Conservation (phyloP, 2,113 vertebrate species). For the Acrocephalus kingi region DNA sequence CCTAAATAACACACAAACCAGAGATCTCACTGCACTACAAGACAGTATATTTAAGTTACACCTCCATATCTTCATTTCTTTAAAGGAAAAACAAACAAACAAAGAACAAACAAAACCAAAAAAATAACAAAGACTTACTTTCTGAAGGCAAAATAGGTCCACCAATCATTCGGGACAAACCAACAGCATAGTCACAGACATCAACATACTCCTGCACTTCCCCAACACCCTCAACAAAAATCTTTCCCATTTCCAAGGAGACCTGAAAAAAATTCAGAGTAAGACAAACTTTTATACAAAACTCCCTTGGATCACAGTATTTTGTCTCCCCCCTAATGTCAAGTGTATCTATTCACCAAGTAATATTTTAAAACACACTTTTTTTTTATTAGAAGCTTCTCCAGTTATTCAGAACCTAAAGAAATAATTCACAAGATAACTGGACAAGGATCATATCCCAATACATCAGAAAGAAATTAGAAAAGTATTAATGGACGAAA, state of each 20-base stretch:
- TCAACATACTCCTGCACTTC: slow-evolving; percentile 98
- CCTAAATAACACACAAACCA: not conserved
- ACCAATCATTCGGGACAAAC: slow-evolving; percentile 94
- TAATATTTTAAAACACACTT: not conserved
- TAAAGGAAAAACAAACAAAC: not conserved
- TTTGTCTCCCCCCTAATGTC: not conserved
- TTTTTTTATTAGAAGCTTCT: not conserved
- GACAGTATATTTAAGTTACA: not conserved
- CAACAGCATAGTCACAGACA: slow-evolving; percentile 96
- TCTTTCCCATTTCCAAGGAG: slow-evolving; percentile 98
- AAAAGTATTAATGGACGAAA: not conserved
- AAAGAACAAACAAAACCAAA: not conserved
- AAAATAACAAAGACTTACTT: slow-evolving; percentile 71
- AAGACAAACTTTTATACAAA: not conserved
- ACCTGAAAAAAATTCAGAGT: slow-evolving; percentile 74
- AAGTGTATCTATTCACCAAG: not conserved
- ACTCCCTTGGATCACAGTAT: not conserved
- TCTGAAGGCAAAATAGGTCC: slow-evolving; percentile 95
- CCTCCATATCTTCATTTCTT: not conserved
- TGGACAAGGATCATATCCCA: not conserved
- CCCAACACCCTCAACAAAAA: slow-evolving; percentile 93
- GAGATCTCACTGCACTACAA: not conserved
- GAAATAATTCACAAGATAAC: not conserved
- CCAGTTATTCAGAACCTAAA: not conserved
- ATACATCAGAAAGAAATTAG: not conserved